Conservation (phyloP, 2,888 invertebrate genomes). For the Papilio gigon region DNA sequence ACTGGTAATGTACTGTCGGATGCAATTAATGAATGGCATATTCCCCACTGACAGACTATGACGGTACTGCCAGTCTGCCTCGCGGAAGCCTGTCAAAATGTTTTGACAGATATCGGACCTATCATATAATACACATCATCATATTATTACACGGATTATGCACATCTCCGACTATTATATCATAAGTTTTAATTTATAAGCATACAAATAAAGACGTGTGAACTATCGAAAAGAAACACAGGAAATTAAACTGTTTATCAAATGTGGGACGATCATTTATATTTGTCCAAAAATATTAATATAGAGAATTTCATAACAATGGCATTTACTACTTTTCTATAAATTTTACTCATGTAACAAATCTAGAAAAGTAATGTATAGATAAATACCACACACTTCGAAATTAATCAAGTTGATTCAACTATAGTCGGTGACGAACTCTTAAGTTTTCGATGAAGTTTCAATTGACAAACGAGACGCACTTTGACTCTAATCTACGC, state of each 20-base stretch:
- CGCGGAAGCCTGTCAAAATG: slow-evolving; percentile 62
- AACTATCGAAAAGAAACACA: slow-evolving; percentile 6
- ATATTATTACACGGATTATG: slow-evolving; percentile 46
- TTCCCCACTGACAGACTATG: slow-evolving; percentile 55
- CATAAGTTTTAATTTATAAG: slow-evolving; percentile 25
- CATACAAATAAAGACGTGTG: neutral
- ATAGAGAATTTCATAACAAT: neutral
- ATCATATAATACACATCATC: slow-evolving; percentile 48
- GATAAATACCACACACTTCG: too few relatives aligned
- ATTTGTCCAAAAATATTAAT: neutral
- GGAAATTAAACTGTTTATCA: neutral
- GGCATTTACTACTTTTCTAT: neutral
- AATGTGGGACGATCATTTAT: neutral
- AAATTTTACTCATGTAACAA: too few relatives aligned
- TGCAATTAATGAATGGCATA: slow-evolving; percentile 71
- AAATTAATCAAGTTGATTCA: too few relatives aligned
- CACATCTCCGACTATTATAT: slow-evolving; percentile 30
- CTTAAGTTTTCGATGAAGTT: too few relatives aligned
- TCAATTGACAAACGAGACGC: slow-evolving; percentile 8
- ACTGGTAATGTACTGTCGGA: slow-evolving; percentile 63
- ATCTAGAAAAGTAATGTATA: too few relatives aligned
- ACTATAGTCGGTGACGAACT: too few relatives aligned
- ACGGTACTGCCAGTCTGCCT: slow-evolving; percentile 57
- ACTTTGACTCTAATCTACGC: slow-evolving; percentile 19
- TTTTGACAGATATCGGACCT: slow-evolving; percentile 56